Conservation (phyloP, 2,888 invertebrate genomes). For the Tachina grossa region DNA sequence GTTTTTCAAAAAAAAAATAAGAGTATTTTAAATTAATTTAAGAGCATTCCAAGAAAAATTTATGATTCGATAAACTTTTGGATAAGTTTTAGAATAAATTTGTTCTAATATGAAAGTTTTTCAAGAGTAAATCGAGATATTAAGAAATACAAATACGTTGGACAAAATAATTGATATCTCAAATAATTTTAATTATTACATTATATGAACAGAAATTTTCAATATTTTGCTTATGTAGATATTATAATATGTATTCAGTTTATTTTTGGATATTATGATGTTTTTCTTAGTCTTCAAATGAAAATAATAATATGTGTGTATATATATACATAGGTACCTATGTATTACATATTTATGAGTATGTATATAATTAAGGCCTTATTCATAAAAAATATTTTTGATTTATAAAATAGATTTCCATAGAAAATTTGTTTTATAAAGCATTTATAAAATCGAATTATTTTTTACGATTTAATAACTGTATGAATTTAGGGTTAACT, state of each 20-base stretch:
- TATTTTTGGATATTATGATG: constrained; percentile 54
- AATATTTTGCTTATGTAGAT: constrained; percentile 33
- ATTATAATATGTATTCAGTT: constrained; percentile 23
- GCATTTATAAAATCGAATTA: too few relatives aligned
- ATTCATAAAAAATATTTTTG: too few relatives aligned
- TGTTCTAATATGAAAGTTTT: background rate
- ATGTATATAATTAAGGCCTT: too few relatives aligned
- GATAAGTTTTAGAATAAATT: too few relatives aligned
- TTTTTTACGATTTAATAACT: too few relatives aligned
- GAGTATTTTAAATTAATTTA: background rate
- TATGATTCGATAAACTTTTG: background rate
- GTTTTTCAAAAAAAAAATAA: background rate
- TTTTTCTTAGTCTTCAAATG: background rate
- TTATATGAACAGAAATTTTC: constrained; percentile 1
- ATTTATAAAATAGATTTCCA: too few relatives aligned
- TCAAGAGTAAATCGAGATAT: background rate
- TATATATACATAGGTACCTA: too few relatives aligned
- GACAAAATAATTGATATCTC: too few relatives aligned
- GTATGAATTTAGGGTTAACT: too few relatives aligned
- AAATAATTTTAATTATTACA: too few relatives aligned
- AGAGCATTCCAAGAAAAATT: constrained; percentile 1
- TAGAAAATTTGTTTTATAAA: too few relatives aligned
- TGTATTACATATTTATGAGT: too few relatives aligned
- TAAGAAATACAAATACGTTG: background rate
- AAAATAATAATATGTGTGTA: background rate